A percentile compares a stretch with the other conserved stretches of the same genome.
These are phyloP conservation scores for Ophion ventricosus DNA, from an alignment of 2,888 invertebrate genomes.

Conservation along the genomic window DNA sequence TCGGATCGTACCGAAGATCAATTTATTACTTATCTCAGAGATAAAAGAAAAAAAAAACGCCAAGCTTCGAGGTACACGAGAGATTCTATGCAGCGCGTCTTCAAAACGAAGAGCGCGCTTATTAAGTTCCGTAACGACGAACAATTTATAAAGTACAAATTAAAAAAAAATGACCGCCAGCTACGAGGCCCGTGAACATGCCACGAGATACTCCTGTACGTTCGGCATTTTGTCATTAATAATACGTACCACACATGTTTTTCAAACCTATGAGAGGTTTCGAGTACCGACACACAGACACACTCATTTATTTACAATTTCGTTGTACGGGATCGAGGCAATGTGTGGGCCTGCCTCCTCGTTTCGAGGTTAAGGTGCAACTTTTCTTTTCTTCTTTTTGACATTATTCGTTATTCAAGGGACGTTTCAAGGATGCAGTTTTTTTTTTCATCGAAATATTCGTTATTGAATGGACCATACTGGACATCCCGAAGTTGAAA, in stretches of 20 bases:
- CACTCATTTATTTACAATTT: not conserved
- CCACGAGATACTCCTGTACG: not conserved
- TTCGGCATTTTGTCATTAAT: slow-evolving; percentile 14
- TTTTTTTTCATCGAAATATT: too few relatives aligned
- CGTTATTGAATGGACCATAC: not conserved
- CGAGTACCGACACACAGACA: not conserved
- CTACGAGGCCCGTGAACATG: slow-evolving; percentile 15
- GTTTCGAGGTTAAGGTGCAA: not conserved
- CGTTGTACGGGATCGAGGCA: not conserved
- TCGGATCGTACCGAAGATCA: slow-evolving; percentile 39
- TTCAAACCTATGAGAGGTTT: not conserved
- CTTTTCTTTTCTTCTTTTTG: not conserved
- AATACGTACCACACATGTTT: not conserved
- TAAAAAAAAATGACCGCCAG: slow-evolving; percentile 14
- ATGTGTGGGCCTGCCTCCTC: not conserved
- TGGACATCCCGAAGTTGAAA: not conserved
- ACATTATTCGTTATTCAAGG: too few relatives aligned
- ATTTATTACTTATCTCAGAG: slow-evolving; percentile 54
- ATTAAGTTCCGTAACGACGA: slow-evolving; percentile 9
- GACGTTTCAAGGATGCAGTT: not conserved
- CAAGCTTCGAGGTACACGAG: slow-evolving; percentile 24
- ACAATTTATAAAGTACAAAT: slow-evolving; percentile 16
- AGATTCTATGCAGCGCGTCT: slow-evolving; percentile 45
- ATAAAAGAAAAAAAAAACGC: slow-evolving; percentile 22
- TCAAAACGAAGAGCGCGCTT: slow-evolving; percentile 35